Evolutionary conservation across 92 coral and sea anemone species (phyloP).

Genomic region (Epizoanthus rinbou): DNA sequence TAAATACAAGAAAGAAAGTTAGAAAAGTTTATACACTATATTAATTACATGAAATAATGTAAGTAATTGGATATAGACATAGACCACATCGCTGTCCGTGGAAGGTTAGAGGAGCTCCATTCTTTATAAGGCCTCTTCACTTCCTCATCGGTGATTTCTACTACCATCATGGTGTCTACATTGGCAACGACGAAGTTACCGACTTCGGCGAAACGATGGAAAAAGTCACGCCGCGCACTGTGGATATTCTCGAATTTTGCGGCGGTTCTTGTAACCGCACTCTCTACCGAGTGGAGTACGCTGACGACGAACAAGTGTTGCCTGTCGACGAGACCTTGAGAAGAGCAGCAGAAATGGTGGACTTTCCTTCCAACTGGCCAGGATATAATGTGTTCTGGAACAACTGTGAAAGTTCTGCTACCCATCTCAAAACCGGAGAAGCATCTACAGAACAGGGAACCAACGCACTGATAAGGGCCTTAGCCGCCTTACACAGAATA

Average conservation of each 20-base stretch:
- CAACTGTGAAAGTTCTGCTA: not conserved
- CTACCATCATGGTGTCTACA: constrained; percentile 39
- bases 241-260: constrained; percentile 14
- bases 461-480: too few species aligned
- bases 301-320: not conserved
- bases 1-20: too few species aligned
- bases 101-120: not conserved
- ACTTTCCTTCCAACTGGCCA: not conserved
- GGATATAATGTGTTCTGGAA: not conserved
- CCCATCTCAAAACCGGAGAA: constrained; percentile 1
- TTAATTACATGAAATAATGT: too few species aligned
- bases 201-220: not conserved
- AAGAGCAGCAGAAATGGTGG: not conserved
- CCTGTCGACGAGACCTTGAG: not conserved
- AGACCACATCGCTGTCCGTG: constrained; percentile 7
- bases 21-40: too few species aligned
- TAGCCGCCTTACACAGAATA: too few species aligned
- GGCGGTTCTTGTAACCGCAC: not conserved
- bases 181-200: constrained; percentile 31
- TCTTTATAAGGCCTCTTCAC: not conserved
- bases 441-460: too few species aligned
- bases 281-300: constrained; percentile 27
- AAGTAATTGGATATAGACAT: too few species aligned
- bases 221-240: constrained; percentile 13
- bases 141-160: not conserved